Base-by-base conservation (phyloP, 64 coral and sea anemone genomes). In the Dendronephthya gigantea region DNA sequence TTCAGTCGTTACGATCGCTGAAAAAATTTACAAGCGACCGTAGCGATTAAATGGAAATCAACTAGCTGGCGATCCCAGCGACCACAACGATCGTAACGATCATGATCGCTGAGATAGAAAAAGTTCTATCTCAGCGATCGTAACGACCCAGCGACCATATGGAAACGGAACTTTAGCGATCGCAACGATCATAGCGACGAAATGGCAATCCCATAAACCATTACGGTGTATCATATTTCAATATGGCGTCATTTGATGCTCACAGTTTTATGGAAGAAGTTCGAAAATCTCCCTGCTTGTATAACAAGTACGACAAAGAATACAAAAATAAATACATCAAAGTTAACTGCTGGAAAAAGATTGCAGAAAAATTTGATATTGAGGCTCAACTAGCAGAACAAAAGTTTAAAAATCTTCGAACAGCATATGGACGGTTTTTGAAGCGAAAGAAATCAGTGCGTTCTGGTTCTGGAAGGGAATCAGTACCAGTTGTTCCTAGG, bases 261-360 rank as follows among this genome's bases (percentile, higher is more conserved):
- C 23, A 62, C 0, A 62, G 25, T 62, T 89, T 89, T 70, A 89
- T 65, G 47, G 87, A 89, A 50, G 87, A 83, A 62, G 87, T 89
- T 37, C 79, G 35, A 27, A 49, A 52, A 35, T 89, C 68, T 69
- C 48, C 49, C 19, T 89, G 81, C 40, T 12, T 89, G 29, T 62
- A 2, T 62, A 62, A 62, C 55, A 62, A 62, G 25, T 62, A 5
- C 25, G 25, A 27, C 4, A 62, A n/a, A 62, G 16, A 62, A 15
- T 62, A 62, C 17, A 62, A 62, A 4, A 62, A 62, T n/a, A 62
- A 62, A n/a, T 62, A 62, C 19, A 62, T 27, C 2, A 62, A 62
- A 27, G 25, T 62, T 19, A 62, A 62, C 25, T 62, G 55, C 5
- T 62, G 55, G 55, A 62, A 27, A n/a, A 62, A 62, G 16, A n/a